Evolutionary conservation across 2,113 vertebrate species (phyloP).

Genomic region (Melanocharis versteri): DNA sequence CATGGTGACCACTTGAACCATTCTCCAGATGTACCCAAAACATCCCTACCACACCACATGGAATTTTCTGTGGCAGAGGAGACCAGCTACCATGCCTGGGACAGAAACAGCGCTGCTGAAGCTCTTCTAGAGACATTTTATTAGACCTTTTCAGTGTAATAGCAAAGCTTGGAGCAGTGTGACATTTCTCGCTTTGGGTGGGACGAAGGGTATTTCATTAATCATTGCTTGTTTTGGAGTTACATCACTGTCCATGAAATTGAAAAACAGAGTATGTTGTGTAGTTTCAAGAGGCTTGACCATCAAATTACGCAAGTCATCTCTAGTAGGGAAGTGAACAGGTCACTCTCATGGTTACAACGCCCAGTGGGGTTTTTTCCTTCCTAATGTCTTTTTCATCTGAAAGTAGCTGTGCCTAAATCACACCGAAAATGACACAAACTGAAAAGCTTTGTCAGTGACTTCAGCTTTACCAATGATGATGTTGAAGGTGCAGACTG

Average conservation of each 20-base stretch:
- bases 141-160: neutral
- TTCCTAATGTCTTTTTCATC: neutral
- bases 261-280: slow-evolving; percentile 13
- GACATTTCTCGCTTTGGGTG: slow-evolving; percentile 39
- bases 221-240: slow-evolving; percentile 46
- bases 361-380: neutral
- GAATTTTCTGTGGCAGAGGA: neutral
- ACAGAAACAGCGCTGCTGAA: neutral
- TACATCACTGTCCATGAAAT: slow-evolving; percentile 17
- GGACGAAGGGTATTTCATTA: slow-evolving; percentile 10
- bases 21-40: neutral
- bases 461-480: neutral
- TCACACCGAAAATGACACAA: neutral
- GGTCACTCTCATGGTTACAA: neutral
- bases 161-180: neutral
- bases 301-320: neutral
- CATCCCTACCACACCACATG: neutral
- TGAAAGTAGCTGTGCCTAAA: neutral
- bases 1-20: neutral
- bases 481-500: neutral
- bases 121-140: neutral
- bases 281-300: neutral
- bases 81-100: neutral
- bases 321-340: neutral
- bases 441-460: neutral